Evolutionary conservation across 2,888 invertebrate species (phyloP), one percentile per base, ranked within the genome.

Genomic region (Pimpla rufipes): DNA sequence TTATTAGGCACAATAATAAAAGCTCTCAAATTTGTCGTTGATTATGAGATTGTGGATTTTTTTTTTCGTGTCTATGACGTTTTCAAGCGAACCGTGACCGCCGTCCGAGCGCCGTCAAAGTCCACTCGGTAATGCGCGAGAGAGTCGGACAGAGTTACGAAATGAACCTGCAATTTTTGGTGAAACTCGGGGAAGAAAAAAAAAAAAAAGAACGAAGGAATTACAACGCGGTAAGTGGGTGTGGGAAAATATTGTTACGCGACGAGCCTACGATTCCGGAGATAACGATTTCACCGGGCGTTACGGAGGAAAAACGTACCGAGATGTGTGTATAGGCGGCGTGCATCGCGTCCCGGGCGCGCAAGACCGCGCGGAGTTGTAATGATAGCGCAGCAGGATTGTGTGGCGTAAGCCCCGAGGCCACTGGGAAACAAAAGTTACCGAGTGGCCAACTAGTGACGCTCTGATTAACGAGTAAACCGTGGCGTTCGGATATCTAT

Each of bases 381-480:
- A 74, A 62, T 50, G 37, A 62, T 62, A 74, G 35, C 10, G 50
- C 18, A 70, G 62, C 3, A 70, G 47, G 29, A 78, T 62, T 55
- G 74, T 55, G 74, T 81, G 81, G 84, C 80, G 74, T 78, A 81
- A 84, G 84, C 45, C 64, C 13, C 74, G 84, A 75, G 78, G 81
- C 81, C 70, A 67, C 11, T 29, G 81, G 62, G 79, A 85, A 85
- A 79, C 84, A 85, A 77, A 85, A 85, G 81, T 79, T 79, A 77
- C 81, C 75, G 82, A 82, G 85, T 87, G 89, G 85, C 89, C 88
- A 91, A 91, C 90, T 90, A 90, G 91, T 90, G 87, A 91, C 92
- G 92, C 91, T 92, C 92, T 92, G 90, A 91, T 92, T 92, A 85
- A 83, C 83, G 79, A 83, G 62, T 78, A 86, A 87, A 87, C 83